A percentile compares a stretch with the other conserved stretches of the same genome.
phyloP scores from a whole-genome alignment of 2,113 vertebrate species.

The Noctilio leporinus region DNA sequence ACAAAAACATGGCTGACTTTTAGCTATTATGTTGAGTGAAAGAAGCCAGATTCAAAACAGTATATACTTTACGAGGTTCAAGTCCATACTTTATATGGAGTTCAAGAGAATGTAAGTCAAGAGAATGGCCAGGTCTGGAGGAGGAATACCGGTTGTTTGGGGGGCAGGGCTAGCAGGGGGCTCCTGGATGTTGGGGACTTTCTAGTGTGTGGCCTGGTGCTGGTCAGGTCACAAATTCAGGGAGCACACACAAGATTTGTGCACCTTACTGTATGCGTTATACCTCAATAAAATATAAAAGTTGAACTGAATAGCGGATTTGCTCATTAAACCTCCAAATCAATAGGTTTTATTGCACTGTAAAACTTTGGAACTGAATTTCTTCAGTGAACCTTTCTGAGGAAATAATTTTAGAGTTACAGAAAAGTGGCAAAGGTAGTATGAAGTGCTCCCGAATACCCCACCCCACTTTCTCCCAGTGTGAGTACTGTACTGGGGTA shows the following conservation, averaged over 20 bases:
- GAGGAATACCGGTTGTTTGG: accelerated
- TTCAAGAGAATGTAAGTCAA: neutral
- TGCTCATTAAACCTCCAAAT: neutral
- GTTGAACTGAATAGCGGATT: neutral
- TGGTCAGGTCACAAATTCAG: neutral
- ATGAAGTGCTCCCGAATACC: accelerated
- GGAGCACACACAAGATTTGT: neutral
- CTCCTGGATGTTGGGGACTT: neutral
- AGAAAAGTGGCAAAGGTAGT: neutral
- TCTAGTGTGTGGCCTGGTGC: neutral
- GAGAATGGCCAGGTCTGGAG: neutral
- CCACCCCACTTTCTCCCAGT: neutral
- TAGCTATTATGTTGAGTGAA: too few species aligned
- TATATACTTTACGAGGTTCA: neutral
- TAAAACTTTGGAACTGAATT: neutral
- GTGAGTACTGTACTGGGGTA: neutral
- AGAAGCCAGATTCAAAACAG: neutral
- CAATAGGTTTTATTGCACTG: neutral
- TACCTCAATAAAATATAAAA: neutral
- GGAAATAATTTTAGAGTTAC: neutral
- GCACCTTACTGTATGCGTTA: accelerated
- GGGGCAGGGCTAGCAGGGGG: neutral
- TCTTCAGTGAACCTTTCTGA: neutral
- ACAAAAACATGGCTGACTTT: accelerated
- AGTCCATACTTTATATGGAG: neutral